Evolutionary conservation across 1,140 invertebrate species (phyloP).

Genomic region (Drosophila bifasciata): DNA sequence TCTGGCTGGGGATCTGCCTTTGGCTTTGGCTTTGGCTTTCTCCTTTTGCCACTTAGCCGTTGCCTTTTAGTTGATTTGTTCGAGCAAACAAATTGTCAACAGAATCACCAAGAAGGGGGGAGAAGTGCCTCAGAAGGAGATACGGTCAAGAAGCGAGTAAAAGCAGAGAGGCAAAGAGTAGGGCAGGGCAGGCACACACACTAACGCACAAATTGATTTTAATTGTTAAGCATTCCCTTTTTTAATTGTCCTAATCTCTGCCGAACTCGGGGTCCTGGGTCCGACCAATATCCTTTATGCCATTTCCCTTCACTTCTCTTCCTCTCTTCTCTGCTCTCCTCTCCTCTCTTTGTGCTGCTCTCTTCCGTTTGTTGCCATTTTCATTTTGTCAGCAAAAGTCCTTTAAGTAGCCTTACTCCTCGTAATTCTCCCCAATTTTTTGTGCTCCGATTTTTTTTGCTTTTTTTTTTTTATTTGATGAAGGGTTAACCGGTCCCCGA

Average conservation of each 20-base stretch:
- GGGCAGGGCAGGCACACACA: constrained; percentile 3
- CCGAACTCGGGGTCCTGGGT: constrained; percentile 47
- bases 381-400: constrained; percentile 77
- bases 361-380: constrained; percentile 64
- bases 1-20: constrained; percentile 50
- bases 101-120: constrained; percentile 31
- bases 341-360: not conserved
- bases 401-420: constrained; percentile 70
- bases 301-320: constrained; percentile 30
- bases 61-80: constrained; percentile 76
- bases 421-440: constrained; percentile 26
- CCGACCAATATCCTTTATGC: constrained; percentile 67
- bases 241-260: constrained; percentile 79
- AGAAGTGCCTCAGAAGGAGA: constrained; percentile 2
- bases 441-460: constrained; percentile 8
- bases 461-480: constrained; percentile 11
- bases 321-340: not conserved
- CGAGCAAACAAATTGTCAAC: constrained; percentile 78
- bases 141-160: constrained; percentile 12
- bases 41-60: constrained; percentile 55
- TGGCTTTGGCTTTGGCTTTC: constrained; percentile 46
- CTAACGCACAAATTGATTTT: constrained; percentile 76
- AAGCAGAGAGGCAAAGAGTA: not conserved
- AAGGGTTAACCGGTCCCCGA: constrained; percentile 75
- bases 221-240: constrained; percentile 81